phyloP scores from a whole-genome alignment of 2,888 invertebrate species.

The Acrobasis consociella region DNA sequence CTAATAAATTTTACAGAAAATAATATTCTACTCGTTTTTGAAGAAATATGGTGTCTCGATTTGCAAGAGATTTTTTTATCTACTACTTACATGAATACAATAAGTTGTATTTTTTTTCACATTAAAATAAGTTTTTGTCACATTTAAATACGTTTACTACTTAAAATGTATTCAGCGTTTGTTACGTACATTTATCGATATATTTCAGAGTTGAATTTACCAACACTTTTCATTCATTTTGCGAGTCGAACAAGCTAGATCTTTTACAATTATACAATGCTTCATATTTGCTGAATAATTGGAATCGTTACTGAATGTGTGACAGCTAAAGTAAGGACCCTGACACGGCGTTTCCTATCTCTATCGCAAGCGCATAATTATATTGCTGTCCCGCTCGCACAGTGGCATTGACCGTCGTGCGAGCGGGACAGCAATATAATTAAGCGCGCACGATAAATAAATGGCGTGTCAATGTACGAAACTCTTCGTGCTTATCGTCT shows the following conservation, averaged over 20 bases:
- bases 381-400: too few species aligned
- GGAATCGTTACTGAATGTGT: too few species aligned
- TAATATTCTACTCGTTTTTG: background rate
- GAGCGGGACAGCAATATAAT: too few species aligned
- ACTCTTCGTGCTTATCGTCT: too few species aligned
- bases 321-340: too few species aligned
- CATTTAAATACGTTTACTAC: background rate
- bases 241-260: background rate
- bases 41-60: slow-evolving; percentile 2
- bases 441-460: too few species aligned
- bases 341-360: too few species aligned
- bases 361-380: too few species aligned
- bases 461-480: too few species aligned
- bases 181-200: background rate
- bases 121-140: background rate
- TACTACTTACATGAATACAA: background rate
- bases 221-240: background rate
- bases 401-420: too few species aligned
- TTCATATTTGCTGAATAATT: too few species aligned
- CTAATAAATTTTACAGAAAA: slow-evolving; percentile 14
- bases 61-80: background rate
- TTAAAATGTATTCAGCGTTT: background rate
- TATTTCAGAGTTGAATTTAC: background rate
- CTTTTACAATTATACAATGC: too few species aligned
- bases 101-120: background rate